phyloP scores from a whole-genome alignment of 1,140 invertebrate genomes.

The Ganaspis sp. region DNA sequence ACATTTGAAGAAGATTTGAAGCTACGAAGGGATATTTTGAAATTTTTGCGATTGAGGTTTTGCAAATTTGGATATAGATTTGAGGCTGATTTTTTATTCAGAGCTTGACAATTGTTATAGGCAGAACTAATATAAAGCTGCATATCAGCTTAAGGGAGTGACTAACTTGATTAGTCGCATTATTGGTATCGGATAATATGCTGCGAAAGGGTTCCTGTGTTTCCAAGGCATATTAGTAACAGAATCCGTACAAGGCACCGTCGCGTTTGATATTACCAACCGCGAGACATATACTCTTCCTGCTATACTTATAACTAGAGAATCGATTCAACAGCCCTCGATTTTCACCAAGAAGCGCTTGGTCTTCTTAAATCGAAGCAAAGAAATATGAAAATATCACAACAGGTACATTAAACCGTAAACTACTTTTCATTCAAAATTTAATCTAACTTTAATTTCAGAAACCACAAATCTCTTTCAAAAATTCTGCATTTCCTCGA shows the following conservation, averaged over 20 bases:
- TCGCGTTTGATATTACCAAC: constrained; percentile 76
- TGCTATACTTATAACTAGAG: constrained; percentile 47
- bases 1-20: too few relatives aligned
- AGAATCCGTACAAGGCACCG: constrained; percentile 73
- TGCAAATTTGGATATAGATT: background rate
- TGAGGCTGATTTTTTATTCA: background rate
- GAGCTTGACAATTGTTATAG: constrained; percentile 42
- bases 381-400: background rate
- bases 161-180: constrained; percentile 76
- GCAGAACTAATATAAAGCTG: constrained; percentile 70
- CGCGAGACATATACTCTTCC: constrained; percentile 49
- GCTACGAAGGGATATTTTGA: too few relatives aligned
- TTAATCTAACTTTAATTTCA: too few relatives aligned
- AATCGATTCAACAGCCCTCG: constrained; percentile 32
- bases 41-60: too few relatives aligned
- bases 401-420: too few relatives aligned
- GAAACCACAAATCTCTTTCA: too few relatives aligned
- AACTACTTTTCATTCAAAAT: too few relatives aligned
- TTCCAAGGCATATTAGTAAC: constrained; percentile 74
- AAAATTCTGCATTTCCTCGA: too few relatives aligned
- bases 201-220: constrained; percentile 70
- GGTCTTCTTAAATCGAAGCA: background rate
- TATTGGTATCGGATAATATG: constrained; percentile 78
- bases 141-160: constrained; percentile 74
- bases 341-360: background rate